These are phyloP conservation scores for Heliconius hortense DNA, from an alignment of 2,888 invertebrate genomes.

Conservation along the genomic window DNA sequence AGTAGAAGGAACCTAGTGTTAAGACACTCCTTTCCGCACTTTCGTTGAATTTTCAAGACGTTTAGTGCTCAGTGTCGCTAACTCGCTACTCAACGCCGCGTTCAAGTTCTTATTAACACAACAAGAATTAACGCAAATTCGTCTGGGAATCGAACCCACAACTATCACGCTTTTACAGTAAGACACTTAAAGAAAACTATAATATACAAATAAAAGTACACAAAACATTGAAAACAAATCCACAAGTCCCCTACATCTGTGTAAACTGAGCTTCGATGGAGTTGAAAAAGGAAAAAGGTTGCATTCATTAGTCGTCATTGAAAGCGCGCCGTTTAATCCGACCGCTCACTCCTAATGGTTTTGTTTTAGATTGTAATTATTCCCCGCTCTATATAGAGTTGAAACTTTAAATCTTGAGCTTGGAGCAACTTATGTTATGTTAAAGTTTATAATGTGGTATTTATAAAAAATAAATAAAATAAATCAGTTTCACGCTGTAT, in stretches of 20 bases:
- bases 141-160: too few relatives aligned
- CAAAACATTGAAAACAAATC: background rate
- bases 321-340: conserved; percentile 66
- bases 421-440: background rate
- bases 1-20: too few relatives aligned
- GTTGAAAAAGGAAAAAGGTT: conserved; percentile 54
- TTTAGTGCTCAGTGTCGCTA: too few relatives aligned
- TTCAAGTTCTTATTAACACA: too few relatives aligned
- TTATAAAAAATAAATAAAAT: too few relatives aligned
- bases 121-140: too few relatives aligned
- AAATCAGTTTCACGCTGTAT: too few relatives aligned
- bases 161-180: background rate
- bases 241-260: conserved; percentile 2
- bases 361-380: conserved; percentile 63
- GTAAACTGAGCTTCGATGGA: background rate
- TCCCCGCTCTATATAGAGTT: conserved; percentile 35
- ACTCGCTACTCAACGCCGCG: too few relatives aligned
- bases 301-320: conserved; percentile 77
- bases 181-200: background rate
- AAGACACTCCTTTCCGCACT: too few relatives aligned
- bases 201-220: background rate
- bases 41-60: too few relatives aligned
- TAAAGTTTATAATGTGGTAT: too few relatives aligned
- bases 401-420: background rate
- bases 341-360: conserved; percentile 47